Evolutionary conservation across 2,888 invertebrate species (phyloP).

Genomic region (Dicycla oo): DNA sequence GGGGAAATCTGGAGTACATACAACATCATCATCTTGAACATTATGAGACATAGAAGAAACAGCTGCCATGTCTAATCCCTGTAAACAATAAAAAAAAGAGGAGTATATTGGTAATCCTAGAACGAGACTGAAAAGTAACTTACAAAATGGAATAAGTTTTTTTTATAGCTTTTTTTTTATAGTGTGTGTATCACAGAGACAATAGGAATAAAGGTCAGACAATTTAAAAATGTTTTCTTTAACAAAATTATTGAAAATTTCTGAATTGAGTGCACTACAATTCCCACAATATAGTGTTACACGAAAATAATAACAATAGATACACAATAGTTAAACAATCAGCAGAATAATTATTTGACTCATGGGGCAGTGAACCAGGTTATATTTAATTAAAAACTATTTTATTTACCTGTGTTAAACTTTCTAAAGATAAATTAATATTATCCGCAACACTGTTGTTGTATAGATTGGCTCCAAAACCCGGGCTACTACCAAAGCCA

Average conservation of each 20-base stretch:
- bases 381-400: slow-evolving; percentile 9
- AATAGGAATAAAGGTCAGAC: too few species aligned
- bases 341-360: background rate
- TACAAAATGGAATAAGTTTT: background rate
- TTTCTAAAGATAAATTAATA: slow-evolving; percentile 87
- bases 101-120: background rate
- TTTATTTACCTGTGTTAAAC: slow-evolving; percentile 84
- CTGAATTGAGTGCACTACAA: background rate
- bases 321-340: background rate
- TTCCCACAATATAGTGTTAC: background rate
- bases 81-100: slow-evolving; percentile 40
- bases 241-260: background rate
- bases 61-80: slow-evolving; percentile 86
- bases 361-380: background rate
- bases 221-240: background rate
- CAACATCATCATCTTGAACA: slow-evolving; percentile 87
- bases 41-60: slow-evolving; percentile 63
- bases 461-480: slow-evolving; percentile 68
- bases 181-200: too few species aligned
- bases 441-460: slow-evolving; percentile 73
- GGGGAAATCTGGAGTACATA: slow-evolving; percentile 91
- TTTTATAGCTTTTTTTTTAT: background rate
- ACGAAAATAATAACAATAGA: background rate
- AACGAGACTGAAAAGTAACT: background rate
- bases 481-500: slow-evolving; percentile 69